Evolutionary conservation across 2,797 vertebrate species (phyloP), one percentile per base, ranked within the genome.

Genomic region (Acridotheres tristis): DNA sequence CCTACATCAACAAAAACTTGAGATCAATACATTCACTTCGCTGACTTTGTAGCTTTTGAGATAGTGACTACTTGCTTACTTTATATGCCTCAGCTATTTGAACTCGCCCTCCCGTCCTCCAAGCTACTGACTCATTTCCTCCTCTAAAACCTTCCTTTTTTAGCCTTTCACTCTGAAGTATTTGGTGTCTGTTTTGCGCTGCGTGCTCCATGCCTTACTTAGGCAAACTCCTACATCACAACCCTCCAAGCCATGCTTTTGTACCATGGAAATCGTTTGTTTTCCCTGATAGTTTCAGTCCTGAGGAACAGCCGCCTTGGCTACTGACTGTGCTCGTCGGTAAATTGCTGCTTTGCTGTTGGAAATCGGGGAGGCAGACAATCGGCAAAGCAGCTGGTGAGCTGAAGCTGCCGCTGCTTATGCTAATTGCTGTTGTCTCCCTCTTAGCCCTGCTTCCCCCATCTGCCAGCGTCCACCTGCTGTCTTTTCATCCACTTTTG

Each of bases 121-220:
- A 48, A 95, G 95, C 89, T 93, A 94, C 92, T 97, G 96, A 97
- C 89, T 96, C 95, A 97, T 95, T 96, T 96, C 96, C 95, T 97
- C 69, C 89, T 96, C 68, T 96, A 89, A 96, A 97, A 96, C 93
- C 92, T 97, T 97, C 94, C 95, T 97, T 97, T 97, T 96, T 96
- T 95, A 96, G 96, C 87, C 93, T 92, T 96, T 96, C 27, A 1
- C 87, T 96, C 89, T 91, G 36, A 96, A 95, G 85, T 93, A 91
- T 95, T 96, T 73, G 48, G 91, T 96, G 73, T 68, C 89, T 95
- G 95, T 92, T 96, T 89, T 73, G 62, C 94, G 95, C 91, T 2
- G 89, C 69, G 16, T 88, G 93, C 91, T 95, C 85, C 73, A 88
- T 96, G 88, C 95, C 94, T 93, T 96, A 88, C 93, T 95, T 95